Base-by-base conservation (phyloP, 2,113 vertebrate genomes). In the Phylloscopus trochilus region DNA sequence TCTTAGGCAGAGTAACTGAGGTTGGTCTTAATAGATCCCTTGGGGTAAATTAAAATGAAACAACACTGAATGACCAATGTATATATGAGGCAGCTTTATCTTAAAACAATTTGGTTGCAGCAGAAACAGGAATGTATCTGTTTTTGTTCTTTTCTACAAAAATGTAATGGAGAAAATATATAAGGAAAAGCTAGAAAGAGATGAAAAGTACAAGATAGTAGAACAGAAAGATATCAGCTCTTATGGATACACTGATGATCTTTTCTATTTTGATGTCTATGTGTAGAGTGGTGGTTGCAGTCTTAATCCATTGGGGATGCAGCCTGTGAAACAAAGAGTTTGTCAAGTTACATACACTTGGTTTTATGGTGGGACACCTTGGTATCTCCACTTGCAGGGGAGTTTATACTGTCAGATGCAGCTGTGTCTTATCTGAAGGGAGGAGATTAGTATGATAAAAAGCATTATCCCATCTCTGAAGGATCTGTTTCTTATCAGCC, bases 261-360 rank as follows among this genome's bases (percentile, higher is more conserved):
- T 35, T 83, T 60, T 16, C 6, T 53, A 13, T 39, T 83, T 62
- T n/a, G 6, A 27, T 41, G 15, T 68, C 9, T 30, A 1, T 62
- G 30, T 62, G 22, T 14, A 30, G 60, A 53, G 4, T 21, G 15
- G 6, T 46, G 14, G 24, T 16, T 68, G 24, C 13, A 26, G 7
- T 6, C 12, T 83, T 47, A 55, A 69, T 62, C 30, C 15, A 16
- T 13, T 24, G 11, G 15, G 17, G 8, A 46, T 47, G 24, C 9
- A 7, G 3, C 4, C 11, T 0, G 0, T 24, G 21, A 35, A 41
- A 62, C 13, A 31, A 59, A 67, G 37, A 39, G 8, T 41, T 68
- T 41, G 9, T 55, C n/a, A 47, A 46, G 8, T 53, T 83, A 31
- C 4, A 8, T 41, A n/a, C 26, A 22, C 31, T 41, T 39, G 51